Evolutionary conservation across 2,797 vertebrate genomes (phyloP), one percentile per base, ranked within the genome.

Genomic region (Periparus ater): DNA sequence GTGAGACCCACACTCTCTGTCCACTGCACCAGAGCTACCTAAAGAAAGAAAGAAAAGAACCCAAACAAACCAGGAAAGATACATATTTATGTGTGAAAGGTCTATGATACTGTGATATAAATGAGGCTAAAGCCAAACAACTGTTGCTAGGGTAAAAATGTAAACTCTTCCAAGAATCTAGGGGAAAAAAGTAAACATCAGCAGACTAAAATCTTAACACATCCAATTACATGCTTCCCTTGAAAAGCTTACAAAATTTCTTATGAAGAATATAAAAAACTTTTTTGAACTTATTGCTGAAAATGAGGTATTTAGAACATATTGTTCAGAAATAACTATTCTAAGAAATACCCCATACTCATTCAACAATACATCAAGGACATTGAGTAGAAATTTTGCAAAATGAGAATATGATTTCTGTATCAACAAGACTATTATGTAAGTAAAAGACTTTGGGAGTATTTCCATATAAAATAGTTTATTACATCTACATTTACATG

Each of bases 1-100:
- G 99, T 99, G 92, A 99, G 98, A 34, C 99, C 99, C 5, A 99
- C 98, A 23, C 99, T 99, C 97, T 99, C 98, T 1, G 99, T 99
- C 99, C 99, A 99, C 27, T 97, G 98, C 74, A 99, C 99, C 93
- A 99, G 97, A 47, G 99, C 99, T 94, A 99, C 99, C 99, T 99
- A 91, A 82, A 85, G 75, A 72, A 32, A 55, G 7, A 15, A 17
- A 15, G 7, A 25, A 8, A 32, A 54, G 8, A 22, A n/a, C 34
- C 13, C 44, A 45, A 45, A 44, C 22, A 40, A 10, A 20, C 36
- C 12, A 1, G 2, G 4, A 47, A 30, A 29, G 9, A 78, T 32
- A 78, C 15, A 63, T 5, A 54, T 50, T 75, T 91, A 51, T 91
- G 45, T 65, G 32, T 79, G 68, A 91, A 84, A 63, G 17, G 34